Conservation (phyloP, 2,113 vertebrate species). For the Leucopsar rothschildi region DNA sequence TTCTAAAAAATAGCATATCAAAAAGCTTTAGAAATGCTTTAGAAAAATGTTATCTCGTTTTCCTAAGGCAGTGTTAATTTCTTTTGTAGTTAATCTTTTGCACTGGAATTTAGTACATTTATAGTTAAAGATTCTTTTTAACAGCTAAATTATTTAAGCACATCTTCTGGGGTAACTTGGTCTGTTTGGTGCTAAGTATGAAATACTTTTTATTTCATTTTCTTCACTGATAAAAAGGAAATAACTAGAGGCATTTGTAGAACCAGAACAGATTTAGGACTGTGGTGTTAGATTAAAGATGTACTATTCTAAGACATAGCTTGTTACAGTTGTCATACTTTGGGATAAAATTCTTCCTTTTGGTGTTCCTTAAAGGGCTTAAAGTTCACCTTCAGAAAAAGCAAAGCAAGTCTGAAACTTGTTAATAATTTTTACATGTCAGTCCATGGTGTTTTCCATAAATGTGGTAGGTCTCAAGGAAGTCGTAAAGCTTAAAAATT, state of each 20-base stretch:
- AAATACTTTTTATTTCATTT: conserved; percentile 79
- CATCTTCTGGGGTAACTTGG: conserved; percentile 72
- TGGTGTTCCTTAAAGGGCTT: neutral
- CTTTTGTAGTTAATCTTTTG: conserved; percentile 84
- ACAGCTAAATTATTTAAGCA: conserved; percentile 79
- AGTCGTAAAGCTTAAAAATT: neutral
- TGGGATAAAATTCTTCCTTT: conserved; percentile 1
- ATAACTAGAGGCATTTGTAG: conserved; percentile 74
- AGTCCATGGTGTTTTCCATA: neutral
- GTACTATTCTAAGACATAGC: conserved; percentile 33
- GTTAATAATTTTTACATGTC: neutral
- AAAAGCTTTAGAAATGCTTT: conserved; percentile 77
- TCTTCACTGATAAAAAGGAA: conserved; percentile 77
- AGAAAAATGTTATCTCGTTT: conserved; percentile 77
- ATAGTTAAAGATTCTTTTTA: conserved; percentile 81
- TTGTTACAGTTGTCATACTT: conserved; percentile 48
- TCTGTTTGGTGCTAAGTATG: conserved; percentile 74
- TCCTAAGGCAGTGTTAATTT: conserved; percentile 81
- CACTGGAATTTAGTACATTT: conserved; percentile 77
- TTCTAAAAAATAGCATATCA: conserved; percentile 73
- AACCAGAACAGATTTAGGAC: conserved; percentile 69
- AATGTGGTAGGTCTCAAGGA: neutral
- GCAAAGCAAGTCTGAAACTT: neutral
- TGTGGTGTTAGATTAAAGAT: conserved; percentile 71
- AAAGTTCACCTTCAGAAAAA: neutral